Evolutionary conservation across 2,113 vertebrate species (phyloP), one percentile per base, ranked within the genome.

Genomic region (Gallinago paraguaiae): DNA sequence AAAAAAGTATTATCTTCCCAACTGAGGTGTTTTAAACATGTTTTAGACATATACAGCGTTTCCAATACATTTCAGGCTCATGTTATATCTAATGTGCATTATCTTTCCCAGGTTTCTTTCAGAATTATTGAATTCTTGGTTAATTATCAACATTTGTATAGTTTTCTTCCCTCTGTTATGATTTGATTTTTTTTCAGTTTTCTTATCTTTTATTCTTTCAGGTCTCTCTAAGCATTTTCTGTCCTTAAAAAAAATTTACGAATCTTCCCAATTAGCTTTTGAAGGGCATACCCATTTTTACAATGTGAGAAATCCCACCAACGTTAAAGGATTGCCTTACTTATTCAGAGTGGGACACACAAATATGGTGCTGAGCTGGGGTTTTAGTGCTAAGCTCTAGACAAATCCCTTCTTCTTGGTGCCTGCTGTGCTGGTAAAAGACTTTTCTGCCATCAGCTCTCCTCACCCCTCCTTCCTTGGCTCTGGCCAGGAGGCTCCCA

Each of bases 1-100:
- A 93, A 89, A 50, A 80, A 54, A 39, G 39, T 43, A 50, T 72
- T 91, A 92, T 94, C 79, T 92, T 82, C 25, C 31, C n/a, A 90
- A 2, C 5, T 59, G 70, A 92, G 53, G 45, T 85, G 77, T 68
- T 87, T 95, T 77, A 69, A 91, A 92, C 15, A 45, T 65, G 22
- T 76, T 88, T 79, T 70, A 79, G 61, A 85, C 35, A 78, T 25
- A 39, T 63, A n/a, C 3, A 46, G 14, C 77, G 46, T 88, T 94
- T 92, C 8, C 25, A 92, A 25, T 60, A 64, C 1, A 61, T 69
- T 91, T 90, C 63, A 88, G 35, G 27, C 15, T 82, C 19, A 41
- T 28, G 11, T 64, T 50, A 19, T 71, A 78, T 77, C 76, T 90
- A 75, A 88, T 84, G 43, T 68, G 39, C 11, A 43, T 59, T 64